Conservation (phyloP, 2,888 invertebrate genomes). For the Agrochola lychnidis region DNA sequence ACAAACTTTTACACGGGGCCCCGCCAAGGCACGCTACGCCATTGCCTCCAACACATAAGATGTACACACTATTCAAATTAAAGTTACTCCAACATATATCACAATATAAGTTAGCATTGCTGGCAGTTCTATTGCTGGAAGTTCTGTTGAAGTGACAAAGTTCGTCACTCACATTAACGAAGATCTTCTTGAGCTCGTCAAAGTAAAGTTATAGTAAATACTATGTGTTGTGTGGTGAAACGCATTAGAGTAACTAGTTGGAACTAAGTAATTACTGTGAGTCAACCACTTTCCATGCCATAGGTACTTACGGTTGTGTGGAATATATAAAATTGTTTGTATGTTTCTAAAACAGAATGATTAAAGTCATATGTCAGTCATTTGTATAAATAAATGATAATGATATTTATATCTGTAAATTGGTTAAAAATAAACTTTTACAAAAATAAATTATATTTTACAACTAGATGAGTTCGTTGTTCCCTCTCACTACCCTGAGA, state of each 20-base stretch:
- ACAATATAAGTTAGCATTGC: not conserved
- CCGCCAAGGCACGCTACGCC: too few relatives aligned
- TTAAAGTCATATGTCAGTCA: not conserved
- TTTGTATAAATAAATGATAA: not conserved
- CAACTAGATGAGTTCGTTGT: too few relatives aligned
- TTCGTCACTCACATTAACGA: not conserved
- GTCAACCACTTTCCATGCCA: slow-evolving; percentile 14
- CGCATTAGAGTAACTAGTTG: slow-evolving; percentile 9
- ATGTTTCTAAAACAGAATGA: not conserved
- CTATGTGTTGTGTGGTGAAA: not conserved
- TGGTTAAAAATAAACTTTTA: not conserved
- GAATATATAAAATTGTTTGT: not conserved
- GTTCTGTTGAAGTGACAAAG: not conserved
- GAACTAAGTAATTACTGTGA: slow-evolving; percentile 45
- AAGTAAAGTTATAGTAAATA: not conserved
- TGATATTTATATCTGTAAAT: not conserved
- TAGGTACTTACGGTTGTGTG: too few relatives aligned
- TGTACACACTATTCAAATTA: not conserved
- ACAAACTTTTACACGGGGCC: too few relatives aligned
- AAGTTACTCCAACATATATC: not conserved
- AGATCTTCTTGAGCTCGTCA: slow-evolving; percentile 7
- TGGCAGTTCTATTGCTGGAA: slow-evolving; percentile 6
- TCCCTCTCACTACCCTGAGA: too few relatives aligned
- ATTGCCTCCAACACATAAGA: not conserved
- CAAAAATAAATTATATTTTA: not conserved